These are phyloP conservation scores for Gorsachius goisagi DNA, from an alignment of 2,113 vertebrate species.

Conservation along the genomic window DNA sequence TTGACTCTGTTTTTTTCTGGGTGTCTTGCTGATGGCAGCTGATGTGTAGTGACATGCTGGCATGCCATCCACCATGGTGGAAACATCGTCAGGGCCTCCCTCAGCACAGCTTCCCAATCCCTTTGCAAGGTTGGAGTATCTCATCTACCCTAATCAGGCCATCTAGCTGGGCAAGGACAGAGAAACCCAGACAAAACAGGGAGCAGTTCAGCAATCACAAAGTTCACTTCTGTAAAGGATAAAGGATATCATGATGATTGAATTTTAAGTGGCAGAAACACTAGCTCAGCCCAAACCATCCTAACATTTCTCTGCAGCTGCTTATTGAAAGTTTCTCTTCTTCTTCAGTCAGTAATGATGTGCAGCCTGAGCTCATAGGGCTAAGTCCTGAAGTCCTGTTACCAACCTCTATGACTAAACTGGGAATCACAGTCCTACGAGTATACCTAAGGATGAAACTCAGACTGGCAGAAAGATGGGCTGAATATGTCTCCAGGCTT, in stretches of 20 bases:
- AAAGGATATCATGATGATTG: neutral
- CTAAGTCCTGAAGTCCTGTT: neutral
- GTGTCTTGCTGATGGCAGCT: neutral
- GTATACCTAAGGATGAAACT: neutral
- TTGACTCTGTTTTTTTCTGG: neutral
- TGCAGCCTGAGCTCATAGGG: neutral
- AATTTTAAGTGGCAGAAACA: neutral
- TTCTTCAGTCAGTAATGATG: neutral
- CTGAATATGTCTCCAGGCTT: neutral
- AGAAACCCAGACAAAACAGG: neutral
- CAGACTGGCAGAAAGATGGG: neutral
- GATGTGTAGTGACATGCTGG: neutral
- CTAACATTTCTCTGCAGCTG: neutral
- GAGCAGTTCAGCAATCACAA: neutral
- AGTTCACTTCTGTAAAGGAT: neutral
- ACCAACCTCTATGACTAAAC: neutral
- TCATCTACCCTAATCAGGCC: neutral
- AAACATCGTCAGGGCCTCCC: neutral
- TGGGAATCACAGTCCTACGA: neutral
- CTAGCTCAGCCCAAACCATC: neutral
- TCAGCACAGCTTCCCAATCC: neutral
- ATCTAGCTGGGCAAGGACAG: neutral
- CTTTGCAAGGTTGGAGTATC: neutral
- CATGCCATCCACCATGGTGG: neutral
- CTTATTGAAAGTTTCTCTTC: neutral